phyloP scores from a whole-genome alignment of 1,140 invertebrate species.

The Drosophila carrolli region DNA sequence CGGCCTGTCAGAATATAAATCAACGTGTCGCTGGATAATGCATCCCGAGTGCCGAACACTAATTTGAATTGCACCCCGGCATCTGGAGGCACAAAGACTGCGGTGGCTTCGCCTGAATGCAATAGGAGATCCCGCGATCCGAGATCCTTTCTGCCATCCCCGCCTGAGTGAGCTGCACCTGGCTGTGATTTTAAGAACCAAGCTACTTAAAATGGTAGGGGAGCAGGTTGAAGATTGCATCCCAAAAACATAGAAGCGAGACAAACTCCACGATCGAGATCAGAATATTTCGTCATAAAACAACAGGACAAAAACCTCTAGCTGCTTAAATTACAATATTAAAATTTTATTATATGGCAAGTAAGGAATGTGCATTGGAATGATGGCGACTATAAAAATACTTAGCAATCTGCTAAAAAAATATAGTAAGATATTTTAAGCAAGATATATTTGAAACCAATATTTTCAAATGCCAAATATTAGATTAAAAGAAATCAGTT shows the following conservation, averaged over 20 bases:
- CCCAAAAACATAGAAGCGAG: constrained; percentile 8
- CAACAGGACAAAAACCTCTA: constrained; percentile 31
- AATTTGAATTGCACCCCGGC: constrained; percentile 67
- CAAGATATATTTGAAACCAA: too few relatives aligned
- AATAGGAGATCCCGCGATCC: constrained; percentile 58
- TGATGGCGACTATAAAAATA: not conserved
- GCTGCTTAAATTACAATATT: constrained; percentile 62
- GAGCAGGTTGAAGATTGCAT: constrained; percentile 54
- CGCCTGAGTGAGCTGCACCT: constrained; percentile 41
- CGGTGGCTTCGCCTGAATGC: constrained; percentile 69
- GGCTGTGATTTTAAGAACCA: constrained; percentile 58
- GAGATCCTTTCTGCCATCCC: constrained; percentile 45
- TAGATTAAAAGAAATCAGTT: too few relatives aligned
- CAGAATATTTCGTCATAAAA: constrained; percentile 6
- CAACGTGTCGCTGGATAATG: constrained; percentile 69
- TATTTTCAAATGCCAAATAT: too few relatives aligned
- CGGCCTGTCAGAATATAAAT: constrained; percentile 64
- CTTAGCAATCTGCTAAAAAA: not conserved
- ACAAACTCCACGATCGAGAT: constrained; percentile 22
- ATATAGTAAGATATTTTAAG: too few relatives aligned
- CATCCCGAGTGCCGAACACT: constrained; percentile 66
- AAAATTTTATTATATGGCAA: constrained; percentile 50
- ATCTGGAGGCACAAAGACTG: constrained; percentile 38
- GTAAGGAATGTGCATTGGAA: not conserved
- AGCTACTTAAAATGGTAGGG: constrained; percentile 43